Percentiles rank a stretch among this genome's conserved stretches.
These are phyloP conservation scores for Upupa epops DNA, from an alignment of 2,113 vertebrate species.

Conservation along the genomic window DNA sequence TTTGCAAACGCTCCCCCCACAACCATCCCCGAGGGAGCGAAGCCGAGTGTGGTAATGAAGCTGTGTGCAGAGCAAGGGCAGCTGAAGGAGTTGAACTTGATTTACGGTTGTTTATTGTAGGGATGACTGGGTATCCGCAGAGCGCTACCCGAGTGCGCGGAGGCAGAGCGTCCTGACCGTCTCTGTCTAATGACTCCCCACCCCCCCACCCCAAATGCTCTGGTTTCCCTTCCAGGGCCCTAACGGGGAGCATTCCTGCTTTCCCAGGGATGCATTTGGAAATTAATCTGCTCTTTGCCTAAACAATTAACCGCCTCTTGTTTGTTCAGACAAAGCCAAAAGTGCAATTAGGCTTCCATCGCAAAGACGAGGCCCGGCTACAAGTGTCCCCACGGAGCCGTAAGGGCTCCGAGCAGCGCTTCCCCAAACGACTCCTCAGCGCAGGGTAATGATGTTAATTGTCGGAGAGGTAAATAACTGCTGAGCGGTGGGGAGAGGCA, in stretches of 20 bases:
- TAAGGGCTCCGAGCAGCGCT: constrained; percentile 78
- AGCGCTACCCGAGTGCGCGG: constrained; percentile 80
- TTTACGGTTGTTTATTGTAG: constrained; percentile 81
- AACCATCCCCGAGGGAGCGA: constrained; percentile 65
- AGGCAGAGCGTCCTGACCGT: constrained; percentile 79
- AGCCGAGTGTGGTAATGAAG: constrained; percentile 82
- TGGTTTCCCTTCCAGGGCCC: no score
- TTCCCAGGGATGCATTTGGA: constrained; percentile 87
- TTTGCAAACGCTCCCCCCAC: constrained; percentile 60
- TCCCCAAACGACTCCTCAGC: constrained; percentile 81
- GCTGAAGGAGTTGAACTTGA: constrained; percentile 83
- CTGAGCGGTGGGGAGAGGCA: constrained; percentile 69
- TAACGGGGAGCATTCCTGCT: constrained; percentile 84
- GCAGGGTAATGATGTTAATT: constrained; percentile 82
- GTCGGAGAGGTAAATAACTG: constrained; percentile 84
- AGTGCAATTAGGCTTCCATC: constrained; percentile 84
- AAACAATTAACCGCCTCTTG: constrained; percentile 83
- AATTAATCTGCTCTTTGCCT: constrained; percentile 89
- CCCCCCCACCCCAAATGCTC: no score
- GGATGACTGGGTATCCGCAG: constrained; percentile 78
- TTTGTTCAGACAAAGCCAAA: constrained; percentile 82
- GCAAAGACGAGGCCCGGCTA: constrained; percentile 80
- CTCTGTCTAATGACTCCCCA: constrained; percentile 81
- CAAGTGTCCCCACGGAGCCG: constrained; percentile 78
- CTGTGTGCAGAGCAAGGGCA: constrained; percentile 77